These are phyloP conservation scores for Hetaerina titia DNA, from an alignment of 2,888 invertebrate species.

Conservation along the genomic window DNA sequence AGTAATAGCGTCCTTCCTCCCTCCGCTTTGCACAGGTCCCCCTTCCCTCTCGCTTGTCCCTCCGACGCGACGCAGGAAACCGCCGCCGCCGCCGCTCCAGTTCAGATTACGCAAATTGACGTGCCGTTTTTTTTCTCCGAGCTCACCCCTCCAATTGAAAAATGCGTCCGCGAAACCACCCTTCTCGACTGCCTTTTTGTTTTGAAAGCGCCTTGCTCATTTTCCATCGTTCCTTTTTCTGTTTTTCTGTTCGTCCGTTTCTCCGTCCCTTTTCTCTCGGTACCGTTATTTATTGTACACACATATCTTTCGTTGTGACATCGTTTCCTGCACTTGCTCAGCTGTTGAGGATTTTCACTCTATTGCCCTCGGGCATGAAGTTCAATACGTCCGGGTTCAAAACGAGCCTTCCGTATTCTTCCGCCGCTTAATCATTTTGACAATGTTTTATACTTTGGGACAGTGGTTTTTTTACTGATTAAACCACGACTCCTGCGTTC, in stretches of 20 bases:
- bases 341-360: not conserved
- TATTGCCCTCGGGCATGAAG: not conserved
- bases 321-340: not conserved
- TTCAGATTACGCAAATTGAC: constrained; percentile 62
- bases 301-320: not conserved
- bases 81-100: not conserved
- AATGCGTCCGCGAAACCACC: not conserved
- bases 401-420: not conserved
- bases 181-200: not conserved
- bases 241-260: not conserved
- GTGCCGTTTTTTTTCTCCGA: not conserved
- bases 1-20: not conserved
- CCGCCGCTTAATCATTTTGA: not conserved
- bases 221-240: not conserved
- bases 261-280: not conserved
- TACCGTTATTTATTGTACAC: not conserved
- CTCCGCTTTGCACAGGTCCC: not conserved
- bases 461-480: too few species aligned
- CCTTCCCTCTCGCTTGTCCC: not conserved
- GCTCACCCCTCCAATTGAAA: not conserved
- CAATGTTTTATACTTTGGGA: too few species aligned
- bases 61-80: not conserved
- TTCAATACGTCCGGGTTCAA: not conserved
- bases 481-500: too few species aligned
- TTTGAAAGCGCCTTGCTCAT: not conserved